Conservation (phyloP, 1,140 invertebrate genomes). For the Acromyrmex heyeri region DNA sequence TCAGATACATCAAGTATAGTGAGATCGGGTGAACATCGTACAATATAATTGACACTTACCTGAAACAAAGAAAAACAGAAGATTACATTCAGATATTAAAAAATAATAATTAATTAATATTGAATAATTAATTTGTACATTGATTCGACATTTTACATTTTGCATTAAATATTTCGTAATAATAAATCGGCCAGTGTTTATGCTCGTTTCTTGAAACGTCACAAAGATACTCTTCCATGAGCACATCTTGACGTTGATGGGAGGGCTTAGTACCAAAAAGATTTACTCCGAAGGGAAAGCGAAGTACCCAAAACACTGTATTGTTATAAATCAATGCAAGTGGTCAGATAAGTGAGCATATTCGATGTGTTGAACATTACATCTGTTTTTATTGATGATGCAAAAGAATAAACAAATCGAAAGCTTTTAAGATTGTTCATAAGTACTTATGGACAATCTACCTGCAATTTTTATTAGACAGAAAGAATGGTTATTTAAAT, state of each 20-base stretch:
- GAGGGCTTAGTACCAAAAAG: no score
- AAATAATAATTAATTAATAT: not conserved
- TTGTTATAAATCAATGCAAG: not conserved
- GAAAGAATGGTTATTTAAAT: no score
- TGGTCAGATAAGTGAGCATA: not conserved
- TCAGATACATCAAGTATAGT: not conserved
- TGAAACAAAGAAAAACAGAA: conserved; percentile 74
- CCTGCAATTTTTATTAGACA: no score
- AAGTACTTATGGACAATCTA: not conserved
- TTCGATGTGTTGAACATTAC: not conserved
- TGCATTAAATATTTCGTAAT: no score
- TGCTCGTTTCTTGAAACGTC: no score
- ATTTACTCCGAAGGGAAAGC: no score
- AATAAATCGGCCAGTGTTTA: no score
- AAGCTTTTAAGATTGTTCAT: not conserved
- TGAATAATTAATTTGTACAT: conserved; percentile 13
- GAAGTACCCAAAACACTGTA: not conserved
- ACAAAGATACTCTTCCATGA: no score
- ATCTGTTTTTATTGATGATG: not conserved
- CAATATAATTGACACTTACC: conserved; percentile 64
- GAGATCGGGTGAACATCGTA: conserved; percentile 16
- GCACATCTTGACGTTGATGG: no score
- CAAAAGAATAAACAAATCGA: not conserved
- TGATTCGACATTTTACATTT: not conserved
- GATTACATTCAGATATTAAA: conserved; percentile 55